Evolutionary conservation across 2,797 vertebrate species (phyloP).

Genomic region (Octomys mimax): DNA sequence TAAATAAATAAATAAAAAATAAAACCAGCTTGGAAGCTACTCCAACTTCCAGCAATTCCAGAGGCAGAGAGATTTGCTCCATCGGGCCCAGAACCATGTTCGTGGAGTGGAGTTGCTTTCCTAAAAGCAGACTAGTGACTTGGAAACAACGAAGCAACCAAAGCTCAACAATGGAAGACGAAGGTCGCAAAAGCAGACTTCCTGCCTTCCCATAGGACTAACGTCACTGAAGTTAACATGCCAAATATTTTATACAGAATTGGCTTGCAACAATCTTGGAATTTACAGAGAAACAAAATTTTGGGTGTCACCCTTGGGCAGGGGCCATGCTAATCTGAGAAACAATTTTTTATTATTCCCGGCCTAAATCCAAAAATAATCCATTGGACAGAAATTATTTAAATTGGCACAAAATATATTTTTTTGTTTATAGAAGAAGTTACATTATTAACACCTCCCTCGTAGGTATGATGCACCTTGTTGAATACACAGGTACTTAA

Average conservation of each 20-base stretch:
- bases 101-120: background rate
- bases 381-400: background rate
- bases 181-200: background rate
- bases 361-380: conserved; percentile 9
- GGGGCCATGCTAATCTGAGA: no score
- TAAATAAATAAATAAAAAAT: no score
- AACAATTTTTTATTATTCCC: background rate
- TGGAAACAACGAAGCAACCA: background rate
- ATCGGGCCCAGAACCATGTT: background rate
- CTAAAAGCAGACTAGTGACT: background rate
- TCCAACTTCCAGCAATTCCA: background rate
- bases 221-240: background rate
- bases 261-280: conserved; percentile 1
- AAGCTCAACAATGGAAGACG: background rate
- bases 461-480: background rate
- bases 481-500: background rate
- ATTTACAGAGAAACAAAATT: conserved; percentile 33
- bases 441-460: conserved; percentile 18
- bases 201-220: background rate
- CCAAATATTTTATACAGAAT: conserved; percentile 31
- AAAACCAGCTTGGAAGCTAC: background rate
- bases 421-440: conserved; percentile 42
- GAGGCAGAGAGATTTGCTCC: background rate
- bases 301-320: no score
- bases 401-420: background rate